These are phyloP conservation scores for Agrotis exclamationis DNA, from an alignment of 2,888 invertebrate genomes.

Conservation along the genomic window DNA sequence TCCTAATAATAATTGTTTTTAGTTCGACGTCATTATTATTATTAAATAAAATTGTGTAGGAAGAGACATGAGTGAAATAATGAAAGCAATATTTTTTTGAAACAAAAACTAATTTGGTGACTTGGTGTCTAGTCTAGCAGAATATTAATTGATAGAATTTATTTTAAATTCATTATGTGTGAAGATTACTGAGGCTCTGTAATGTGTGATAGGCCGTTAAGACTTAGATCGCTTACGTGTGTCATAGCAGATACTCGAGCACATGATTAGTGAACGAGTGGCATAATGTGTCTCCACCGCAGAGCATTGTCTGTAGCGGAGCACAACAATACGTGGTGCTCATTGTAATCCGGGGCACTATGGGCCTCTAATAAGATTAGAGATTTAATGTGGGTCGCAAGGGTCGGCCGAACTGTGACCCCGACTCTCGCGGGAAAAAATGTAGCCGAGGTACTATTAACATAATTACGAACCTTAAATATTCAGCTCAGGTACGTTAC, in stretches of 20 bases:
- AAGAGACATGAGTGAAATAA: too few species aligned
- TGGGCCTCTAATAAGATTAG: constrained; percentile 60
- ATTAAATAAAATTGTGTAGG: too few species aligned
- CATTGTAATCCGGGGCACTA: constrained; percentile 50
- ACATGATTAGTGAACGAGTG: neutral
- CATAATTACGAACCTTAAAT: constrained; percentile 54
- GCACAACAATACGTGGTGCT: constrained; percentile 34
- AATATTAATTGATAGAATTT: neutral
- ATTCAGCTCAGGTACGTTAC: constrained; percentile 45
- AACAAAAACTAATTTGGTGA: neutral
- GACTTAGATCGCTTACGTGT: too few species aligned
- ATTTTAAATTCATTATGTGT: neutral
- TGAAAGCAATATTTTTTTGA: neutral
- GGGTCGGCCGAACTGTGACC: constrained; percentile 43
- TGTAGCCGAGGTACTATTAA: constrained; percentile 43
- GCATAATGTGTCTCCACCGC: neutral
- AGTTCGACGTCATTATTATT: neutral
- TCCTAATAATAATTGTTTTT: neutral
- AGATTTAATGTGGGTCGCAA: constrained; percentile 50
- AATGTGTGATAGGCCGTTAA: too few species aligned
- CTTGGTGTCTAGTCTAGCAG: neutral
- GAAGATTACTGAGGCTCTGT: too few species aligned
- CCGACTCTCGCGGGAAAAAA: constrained; percentile 42
- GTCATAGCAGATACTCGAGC: too few species aligned
- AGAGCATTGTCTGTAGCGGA: neutral